These are phyloP conservation scores for Phocoena phocoena DNA, from an alignment of 2,113 vertebrate genomes.

Conservation along the genomic window DNA sequence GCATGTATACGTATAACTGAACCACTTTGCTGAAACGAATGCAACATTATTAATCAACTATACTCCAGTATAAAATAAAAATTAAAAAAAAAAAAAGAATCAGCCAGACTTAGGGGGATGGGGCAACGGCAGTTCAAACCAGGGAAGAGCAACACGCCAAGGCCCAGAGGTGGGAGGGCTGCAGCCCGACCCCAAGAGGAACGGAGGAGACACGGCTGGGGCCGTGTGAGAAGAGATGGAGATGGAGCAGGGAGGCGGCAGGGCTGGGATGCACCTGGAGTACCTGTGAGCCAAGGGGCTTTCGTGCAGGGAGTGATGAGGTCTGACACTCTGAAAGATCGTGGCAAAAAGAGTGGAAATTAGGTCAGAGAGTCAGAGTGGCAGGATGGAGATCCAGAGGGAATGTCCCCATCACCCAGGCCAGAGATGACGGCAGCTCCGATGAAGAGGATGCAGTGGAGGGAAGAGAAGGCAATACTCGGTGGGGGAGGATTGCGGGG, in stretches of 20 bases:
- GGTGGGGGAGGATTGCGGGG: rapidly evolving
- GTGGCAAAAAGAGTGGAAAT: neutral
- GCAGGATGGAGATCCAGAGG: neutral
- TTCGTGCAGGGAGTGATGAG: neutral
- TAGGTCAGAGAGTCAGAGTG: neutral
- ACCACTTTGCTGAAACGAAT: neutral
- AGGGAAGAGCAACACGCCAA: too few species aligned
- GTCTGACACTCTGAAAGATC: neutral
- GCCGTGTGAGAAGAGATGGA: neutral
- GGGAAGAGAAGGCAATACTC: rapidly evolving
- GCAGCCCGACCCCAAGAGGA: neutral
- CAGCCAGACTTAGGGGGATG: neutral
- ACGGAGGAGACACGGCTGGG: neutral
- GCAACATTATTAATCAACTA: neutral
- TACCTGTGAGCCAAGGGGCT: neutral
- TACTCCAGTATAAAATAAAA: neutral
- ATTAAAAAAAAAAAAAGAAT: neutral
- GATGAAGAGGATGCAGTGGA: neutral
- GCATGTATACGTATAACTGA: neutral
- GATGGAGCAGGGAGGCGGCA: neutral
- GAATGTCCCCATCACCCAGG: neutral
- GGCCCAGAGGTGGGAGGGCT: too few species aligned
- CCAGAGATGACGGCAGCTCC: neutral
- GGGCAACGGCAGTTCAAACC: neutral
- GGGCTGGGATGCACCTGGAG: neutral